Conservation (phyloP, 2,888 invertebrate species). For the Drosophila robusta region DNA sequence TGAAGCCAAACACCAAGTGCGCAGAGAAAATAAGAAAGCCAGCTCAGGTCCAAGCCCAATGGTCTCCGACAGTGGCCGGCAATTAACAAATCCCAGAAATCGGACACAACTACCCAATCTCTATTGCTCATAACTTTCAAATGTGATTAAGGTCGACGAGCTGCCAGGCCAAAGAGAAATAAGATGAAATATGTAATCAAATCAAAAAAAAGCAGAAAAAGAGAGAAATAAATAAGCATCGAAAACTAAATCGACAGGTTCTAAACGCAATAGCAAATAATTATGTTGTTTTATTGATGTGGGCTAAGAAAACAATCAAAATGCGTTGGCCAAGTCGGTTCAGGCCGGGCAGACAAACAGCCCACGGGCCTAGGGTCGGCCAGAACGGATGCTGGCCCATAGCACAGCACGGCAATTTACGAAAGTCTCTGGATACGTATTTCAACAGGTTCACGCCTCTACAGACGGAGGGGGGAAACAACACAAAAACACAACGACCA, state of each 20-base stretch:
- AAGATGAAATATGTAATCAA: slow-evolving; percentile 14
- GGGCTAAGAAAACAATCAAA: slow-evolving; percentile 34
- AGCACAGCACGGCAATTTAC: slow-evolving; percentile 13
- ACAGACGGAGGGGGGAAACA: slow-evolving; percentile 2
- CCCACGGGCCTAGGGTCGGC: slow-evolving; percentile 17
- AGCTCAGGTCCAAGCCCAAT: not conserved
- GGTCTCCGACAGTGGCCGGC: slow-evolving; percentile 9
- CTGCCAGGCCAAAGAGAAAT: slow-evolving; percentile 18
- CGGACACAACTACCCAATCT: slow-evolving; percentile 9
- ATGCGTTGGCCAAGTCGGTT: slow-evolving; percentile 25
- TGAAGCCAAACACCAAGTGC: slow-evolving; percentile 16
- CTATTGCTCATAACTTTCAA: slow-evolving; percentile 69
- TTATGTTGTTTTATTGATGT: slow-evolving; percentile 50
- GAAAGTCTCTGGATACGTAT: slow-evolving; percentile 53
- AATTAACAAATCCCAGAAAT: slow-evolving; percentile 44
- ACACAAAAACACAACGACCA: slow-evolving; percentile 27
- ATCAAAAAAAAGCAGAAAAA: not conserved
- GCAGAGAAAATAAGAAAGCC: slow-evolving; percentile 56
- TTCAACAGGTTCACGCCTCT: slow-evolving; percentile 84
- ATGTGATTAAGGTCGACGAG: slow-evolving; percentile 72
- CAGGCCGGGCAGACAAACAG: slow-evolving; percentile 27
- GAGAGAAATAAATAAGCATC: not conserved
- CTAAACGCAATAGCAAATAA: slow-evolving; percentile 60
- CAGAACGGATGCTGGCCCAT: slow-evolving; percentile 53
- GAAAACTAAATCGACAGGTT: slow-evolving; percentile 60